Conservation (phyloP, 1,140 invertebrate species). For the Leptonema lineaticorne region DNA sequence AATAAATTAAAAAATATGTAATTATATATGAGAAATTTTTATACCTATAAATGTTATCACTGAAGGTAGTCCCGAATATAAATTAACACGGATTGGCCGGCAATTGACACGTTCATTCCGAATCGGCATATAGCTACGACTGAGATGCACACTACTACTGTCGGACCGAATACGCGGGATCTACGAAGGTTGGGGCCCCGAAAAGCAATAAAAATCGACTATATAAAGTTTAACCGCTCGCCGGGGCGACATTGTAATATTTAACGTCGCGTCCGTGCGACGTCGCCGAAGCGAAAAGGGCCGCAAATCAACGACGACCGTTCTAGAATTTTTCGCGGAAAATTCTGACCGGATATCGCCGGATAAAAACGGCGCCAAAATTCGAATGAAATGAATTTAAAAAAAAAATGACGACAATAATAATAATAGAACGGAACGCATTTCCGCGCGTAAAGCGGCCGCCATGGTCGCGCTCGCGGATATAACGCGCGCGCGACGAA, state of each 20-base stretch:
- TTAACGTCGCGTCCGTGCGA: constrained; percentile 42
- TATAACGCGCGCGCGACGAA: constrained; percentile 38
- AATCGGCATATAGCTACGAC: constrained; percentile 14
- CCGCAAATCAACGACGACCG: background rate
- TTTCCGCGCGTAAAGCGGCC: background rate
- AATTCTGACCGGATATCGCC: no score
- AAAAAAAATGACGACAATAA: no score
- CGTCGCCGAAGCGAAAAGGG: background rate
- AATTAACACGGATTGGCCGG: background rate
- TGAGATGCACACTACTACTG: constrained; percentile 4
- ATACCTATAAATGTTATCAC: background rate
- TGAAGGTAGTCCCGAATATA: no score
- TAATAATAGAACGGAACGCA: no score
- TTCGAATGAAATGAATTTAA: no score
- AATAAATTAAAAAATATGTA: no score
- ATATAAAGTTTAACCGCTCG: constrained; percentile 13
- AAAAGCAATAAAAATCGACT: constrained; percentile 12
- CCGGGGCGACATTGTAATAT: constrained; percentile 40
- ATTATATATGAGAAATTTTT: no score
- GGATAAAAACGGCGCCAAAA: no score
- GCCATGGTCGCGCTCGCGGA: constrained; percentile 41
- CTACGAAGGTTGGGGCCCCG: constrained; percentile 7
- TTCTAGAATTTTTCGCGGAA: no score
- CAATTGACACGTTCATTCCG: constrained; percentile 12
- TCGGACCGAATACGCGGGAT: constrained; percentile 17